These are phyloP conservation scores for Ypsolopha scabrella DNA, from an alignment of 2,888 invertebrate species.

Conservation along the genomic window DNA sequence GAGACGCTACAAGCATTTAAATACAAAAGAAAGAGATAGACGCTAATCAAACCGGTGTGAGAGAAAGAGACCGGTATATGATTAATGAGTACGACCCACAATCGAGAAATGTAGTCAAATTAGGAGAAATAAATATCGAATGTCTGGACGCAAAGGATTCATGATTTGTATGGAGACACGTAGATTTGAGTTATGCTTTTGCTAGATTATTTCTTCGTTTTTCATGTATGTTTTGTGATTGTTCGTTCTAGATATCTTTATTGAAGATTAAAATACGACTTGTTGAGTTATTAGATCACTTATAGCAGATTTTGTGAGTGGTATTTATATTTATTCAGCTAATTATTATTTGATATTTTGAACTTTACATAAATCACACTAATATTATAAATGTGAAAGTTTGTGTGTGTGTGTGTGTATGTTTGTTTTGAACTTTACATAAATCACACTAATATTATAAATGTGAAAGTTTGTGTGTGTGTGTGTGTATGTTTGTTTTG, in stretches of 20 bases:
- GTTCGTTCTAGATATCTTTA: background rate
- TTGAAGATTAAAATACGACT: background rate
- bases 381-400: too few relatives aligned
- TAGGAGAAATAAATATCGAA: slow-evolving; percentile 57
- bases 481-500: too few relatives aligned
- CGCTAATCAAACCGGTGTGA: slow-evolving; percentile 10
- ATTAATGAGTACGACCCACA: slow-evolving; percentile 48
- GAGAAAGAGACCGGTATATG: slow-evolving; percentile 30
- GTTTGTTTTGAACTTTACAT: too few relatives aligned
- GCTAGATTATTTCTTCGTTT: background rate
- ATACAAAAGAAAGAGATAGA: slow-evolving; percentile 29
- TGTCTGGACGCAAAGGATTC: background rate
- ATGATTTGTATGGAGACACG: background rate
- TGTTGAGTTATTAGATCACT: background rate
- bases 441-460: too few relatives aligned
- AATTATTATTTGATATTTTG: too few relatives aligned
- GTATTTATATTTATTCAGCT: too few relatives aligned
- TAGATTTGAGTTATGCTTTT: background rate
- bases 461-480: too few relatives aligned
- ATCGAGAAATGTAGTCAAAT: slow-evolving; percentile 62
- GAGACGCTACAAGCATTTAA: slow-evolving; percentile 49
- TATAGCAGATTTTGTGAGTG: background rate
- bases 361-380: too few relatives aligned
- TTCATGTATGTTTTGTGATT: background rate
- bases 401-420: too few relatives aligned